Conservation (phyloP, 2,888 invertebrate genomes). For the Pegoplata infirma region DNA sequence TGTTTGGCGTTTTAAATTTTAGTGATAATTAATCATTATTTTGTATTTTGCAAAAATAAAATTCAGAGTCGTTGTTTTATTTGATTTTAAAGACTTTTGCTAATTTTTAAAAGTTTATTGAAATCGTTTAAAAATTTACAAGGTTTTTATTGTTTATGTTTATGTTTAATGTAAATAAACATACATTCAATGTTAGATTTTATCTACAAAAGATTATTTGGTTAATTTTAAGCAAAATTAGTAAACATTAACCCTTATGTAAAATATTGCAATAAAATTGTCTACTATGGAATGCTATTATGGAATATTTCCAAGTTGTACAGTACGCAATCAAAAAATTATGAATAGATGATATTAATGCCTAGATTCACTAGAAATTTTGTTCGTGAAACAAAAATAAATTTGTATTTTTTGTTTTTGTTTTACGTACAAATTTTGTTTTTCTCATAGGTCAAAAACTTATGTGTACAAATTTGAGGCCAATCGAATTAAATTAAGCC, state of each 20-base stretch:
- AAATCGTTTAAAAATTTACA: constrained; percentile 26
- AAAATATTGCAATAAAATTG: background rate
- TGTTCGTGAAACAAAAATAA: no score
- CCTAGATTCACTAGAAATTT: no score
- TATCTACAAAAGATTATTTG: constrained; percentile 40
- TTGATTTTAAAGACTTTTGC: background rate
- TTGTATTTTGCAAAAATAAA: constrained; percentile 3
- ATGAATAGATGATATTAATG: no score
- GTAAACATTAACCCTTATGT: background rate
- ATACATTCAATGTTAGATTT: constrained; percentile 40
- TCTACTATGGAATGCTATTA: no score
- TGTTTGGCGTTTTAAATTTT: background rate
- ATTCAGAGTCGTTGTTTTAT: background rate
- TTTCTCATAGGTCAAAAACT: no score
- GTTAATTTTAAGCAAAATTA: background rate
- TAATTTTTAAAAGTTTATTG: constrained; percentile 7
- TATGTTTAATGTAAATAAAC: constrained; percentile 6
- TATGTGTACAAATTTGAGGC: no score
- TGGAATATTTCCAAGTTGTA: no score
- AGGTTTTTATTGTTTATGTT: constrained; percentile 31
- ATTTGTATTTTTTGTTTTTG: no score
- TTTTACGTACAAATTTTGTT: no score
- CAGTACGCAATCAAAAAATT: background rate
- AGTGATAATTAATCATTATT: constrained; percentile 32
- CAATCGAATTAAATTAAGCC: no score